These are phyloP conservation scores for Chiloscyllium plagiosum DNA, from an alignment of 2,113 vertebrate species.

Conservation along the genomic window DNA sequence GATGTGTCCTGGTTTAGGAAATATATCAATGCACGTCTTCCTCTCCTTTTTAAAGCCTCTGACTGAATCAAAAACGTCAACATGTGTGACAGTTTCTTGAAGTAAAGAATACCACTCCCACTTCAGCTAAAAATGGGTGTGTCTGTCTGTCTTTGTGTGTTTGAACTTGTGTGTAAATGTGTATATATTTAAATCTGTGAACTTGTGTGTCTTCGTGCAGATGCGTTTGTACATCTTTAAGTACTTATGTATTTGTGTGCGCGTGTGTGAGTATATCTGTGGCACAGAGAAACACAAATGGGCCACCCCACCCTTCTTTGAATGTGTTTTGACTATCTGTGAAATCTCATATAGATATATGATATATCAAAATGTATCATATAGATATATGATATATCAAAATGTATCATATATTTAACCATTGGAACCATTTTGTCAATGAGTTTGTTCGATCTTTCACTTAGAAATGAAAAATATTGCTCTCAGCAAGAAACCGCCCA, in stretches of 20 bases:
- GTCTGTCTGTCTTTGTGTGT: neutral
- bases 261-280: neutral
- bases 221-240: neutral
- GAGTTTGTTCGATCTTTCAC: neutral
- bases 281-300: neutral
- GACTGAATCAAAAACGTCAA: neutral
- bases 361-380: too few species aligned
- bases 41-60: neutral
- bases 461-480: neutral
- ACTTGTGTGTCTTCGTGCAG: neutral
- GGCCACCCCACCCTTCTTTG: neutral
- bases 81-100: neutral
- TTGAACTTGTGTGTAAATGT: neutral
- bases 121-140: conserved; percentile 31
- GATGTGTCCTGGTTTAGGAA: too few species aligned
- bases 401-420: neutral
- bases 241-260: neutral
- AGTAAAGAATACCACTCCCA: conserved; percentile 28
- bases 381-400: too few species aligned
- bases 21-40: neutral
- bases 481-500: neutral
- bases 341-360: neutral
- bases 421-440: neutral
- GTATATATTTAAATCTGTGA: neutral
- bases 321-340: neutral